A percentile compares a stretch with the other conserved stretches of the same genome.
phyloP scores from a whole-genome alignment of 2,113 vertebrate genomes.

The Lasiurus borealis region DNA sequence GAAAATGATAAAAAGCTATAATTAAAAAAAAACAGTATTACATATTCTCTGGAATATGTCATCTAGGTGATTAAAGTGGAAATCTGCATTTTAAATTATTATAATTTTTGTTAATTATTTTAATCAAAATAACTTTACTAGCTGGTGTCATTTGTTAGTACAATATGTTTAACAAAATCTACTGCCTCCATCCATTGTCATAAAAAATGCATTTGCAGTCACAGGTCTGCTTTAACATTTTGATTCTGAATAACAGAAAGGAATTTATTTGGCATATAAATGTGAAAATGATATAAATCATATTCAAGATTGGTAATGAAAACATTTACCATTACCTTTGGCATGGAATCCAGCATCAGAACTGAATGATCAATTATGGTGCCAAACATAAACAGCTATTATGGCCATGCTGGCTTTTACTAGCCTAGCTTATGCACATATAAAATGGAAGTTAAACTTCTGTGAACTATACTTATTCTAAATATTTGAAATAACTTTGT shows the following conservation, averaged over 20 bases:
- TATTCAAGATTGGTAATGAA: neutral
- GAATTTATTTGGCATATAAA: neutral
- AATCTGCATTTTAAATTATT: neutral
- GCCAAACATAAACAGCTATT: neutral
- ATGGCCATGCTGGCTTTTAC: neutral
- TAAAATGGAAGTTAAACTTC: neutral
- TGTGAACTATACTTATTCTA: neutral
- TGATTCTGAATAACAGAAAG: neutral
- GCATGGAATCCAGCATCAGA: neutral
- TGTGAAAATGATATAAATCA: neutral
- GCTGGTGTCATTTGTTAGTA: neutral
- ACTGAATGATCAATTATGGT: neutral
- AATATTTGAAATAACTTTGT: neutral
- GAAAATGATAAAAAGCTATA: neutral
- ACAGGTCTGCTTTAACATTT: neutral
- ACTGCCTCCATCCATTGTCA: neutral
- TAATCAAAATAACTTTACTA: neutral
- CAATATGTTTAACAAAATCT: neutral
- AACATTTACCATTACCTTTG: neutral
- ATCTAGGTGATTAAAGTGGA: neutral
- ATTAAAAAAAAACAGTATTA: neutral
- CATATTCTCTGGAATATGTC: neutral
- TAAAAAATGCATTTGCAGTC: slow-evolving; percentile 9
- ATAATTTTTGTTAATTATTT: neutral
- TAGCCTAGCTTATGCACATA: neutral